Evolutionary conservation across 2,797 vertebrate genomes (phyloP).

Genomic region (Lacerta agilis): DNA sequence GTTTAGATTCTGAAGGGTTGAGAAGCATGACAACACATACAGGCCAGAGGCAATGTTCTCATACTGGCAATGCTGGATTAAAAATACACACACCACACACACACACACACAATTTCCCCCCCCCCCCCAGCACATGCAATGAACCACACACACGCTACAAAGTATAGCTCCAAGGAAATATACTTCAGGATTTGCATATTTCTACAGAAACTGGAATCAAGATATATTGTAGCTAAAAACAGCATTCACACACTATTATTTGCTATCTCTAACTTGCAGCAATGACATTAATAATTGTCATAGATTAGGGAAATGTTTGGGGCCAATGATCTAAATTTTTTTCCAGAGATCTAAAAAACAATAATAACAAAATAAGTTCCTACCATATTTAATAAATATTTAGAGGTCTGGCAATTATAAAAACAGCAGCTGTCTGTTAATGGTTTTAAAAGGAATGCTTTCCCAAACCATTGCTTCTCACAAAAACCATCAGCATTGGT

Average conservation of each 20-base stretch:
- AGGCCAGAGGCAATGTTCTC: slow-evolving; percentile 17
- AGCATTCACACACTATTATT: slow-evolving; percentile 70
- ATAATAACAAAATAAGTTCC: neutral
- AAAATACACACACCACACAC: neutral
- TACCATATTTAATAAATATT: neutral
- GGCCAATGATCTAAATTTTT: slow-evolving; percentile 11
- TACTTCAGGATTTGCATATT: slow-evolving; percentile 9
- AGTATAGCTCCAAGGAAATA: neutral
- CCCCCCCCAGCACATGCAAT: neutral
- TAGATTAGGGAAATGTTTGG: slow-evolving; percentile 48
- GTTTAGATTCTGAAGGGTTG: neutral
- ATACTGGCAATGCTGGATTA: neutral
- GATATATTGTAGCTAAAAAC: slow-evolving; percentile 65
- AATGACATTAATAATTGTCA: slow-evolving; percentile 43
- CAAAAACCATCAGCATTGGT: neutral
- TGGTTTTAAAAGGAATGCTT: neutral
- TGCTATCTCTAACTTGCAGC: slow-evolving; percentile 69
- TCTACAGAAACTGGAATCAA: slow-evolving; percentile 56
- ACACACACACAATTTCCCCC: neutral
- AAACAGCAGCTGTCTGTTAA: neutral
- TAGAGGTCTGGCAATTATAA: neutral
- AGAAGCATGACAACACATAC: neutral
- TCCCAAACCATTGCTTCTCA: neutral
- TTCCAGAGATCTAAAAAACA: slow-evolving; percentile 21
- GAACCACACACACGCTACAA: neutral